Evolutionary conservation across 2,113 vertebrate genomes (phyloP).

Genomic region (Thunnus thynnus): DNA sequence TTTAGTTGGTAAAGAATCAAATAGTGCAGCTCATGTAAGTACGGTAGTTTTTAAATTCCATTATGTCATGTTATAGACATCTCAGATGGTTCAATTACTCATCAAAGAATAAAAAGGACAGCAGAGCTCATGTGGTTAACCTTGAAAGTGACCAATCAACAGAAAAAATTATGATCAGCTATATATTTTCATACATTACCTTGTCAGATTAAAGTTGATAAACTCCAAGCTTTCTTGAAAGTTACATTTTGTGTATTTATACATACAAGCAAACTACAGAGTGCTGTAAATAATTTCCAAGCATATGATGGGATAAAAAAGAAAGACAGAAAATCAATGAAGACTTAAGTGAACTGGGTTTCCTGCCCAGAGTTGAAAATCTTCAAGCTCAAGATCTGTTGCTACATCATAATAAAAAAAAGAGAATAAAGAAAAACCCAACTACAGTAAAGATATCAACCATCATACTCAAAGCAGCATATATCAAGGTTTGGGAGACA

Average conservation of each 20-base stretch:
- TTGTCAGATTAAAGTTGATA: background rate
- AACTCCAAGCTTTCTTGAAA: background rate
- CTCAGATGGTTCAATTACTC: background rate
- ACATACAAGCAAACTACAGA: background rate
- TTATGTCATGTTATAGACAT: background rate
- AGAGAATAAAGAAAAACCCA: background rate
- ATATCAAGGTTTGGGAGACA: slow-evolving; percentile 43
- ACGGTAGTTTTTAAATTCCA: background rate
- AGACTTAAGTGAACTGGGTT: slow-evolving; percentile 23
- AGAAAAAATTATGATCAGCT: background rate
- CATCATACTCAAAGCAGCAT: slow-evolving; percentile 50
- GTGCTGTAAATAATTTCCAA: slow-evolving; percentile 75
- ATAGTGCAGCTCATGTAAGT: background rate
- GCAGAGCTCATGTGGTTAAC: slow-evolving; percentile 5
- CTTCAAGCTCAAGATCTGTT: slow-evolving; percentile 56
- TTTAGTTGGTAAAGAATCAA: background rate
- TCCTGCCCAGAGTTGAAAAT: slow-evolving; percentile 61
- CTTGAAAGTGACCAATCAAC: slow-evolving; percentile 18
- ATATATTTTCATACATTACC: background rate
- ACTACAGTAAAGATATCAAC: slow-evolving; percentile 69
- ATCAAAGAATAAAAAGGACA: background rate
- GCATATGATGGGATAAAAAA: slow-evolving; percentile 20
- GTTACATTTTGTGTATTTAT: background rate
- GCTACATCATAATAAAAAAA: slow-evolving; percentile 31
- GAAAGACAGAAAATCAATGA: no score